Base-by-base conservation (phyloP, 2,797 vertebrate genomes). In the Coracias cyanogaster region DNA sequence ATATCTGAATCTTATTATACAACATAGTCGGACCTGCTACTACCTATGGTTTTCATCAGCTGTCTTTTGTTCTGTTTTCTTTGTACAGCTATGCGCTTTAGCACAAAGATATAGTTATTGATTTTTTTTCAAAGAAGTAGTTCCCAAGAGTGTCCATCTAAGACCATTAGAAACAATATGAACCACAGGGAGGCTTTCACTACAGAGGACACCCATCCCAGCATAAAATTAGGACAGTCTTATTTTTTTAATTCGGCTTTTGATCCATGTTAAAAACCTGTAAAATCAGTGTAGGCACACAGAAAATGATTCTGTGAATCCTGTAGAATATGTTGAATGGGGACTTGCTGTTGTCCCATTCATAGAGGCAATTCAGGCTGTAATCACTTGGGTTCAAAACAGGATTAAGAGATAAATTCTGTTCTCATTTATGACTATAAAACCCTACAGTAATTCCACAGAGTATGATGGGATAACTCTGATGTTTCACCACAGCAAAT, bases 1-100 rank as follows among this genome's bases (percentile, higher is more conserved):
- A 46, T n/a, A 97, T 82, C 82, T 91, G 93, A 84, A 96, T 95
- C 86, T 92, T 81, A 95, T 91, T 69, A 48, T 51, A 60, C 80
- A 64, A 69, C 31, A n/a, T 71, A 60, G 74, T 79, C 15, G 49
- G 88, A 85, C 65, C 79, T 93, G 48, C 90, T 96, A 86, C 79
- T 97, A 39, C 82, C 64, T 92, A 87, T 86, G 73, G 73, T 93
- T 97, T 95, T 84, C 82, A 76, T 86, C 52, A 88, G 54, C 78
- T 4, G n/a, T 77, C 66, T 90, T 97, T 83, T 83, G 24, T 94
- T 97, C 58, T 88, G 64, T 84, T 95, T 79, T 86, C 80, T 94
- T 91, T 91, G 62, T 90, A 58, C 52, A 49, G 71, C 76, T 66
- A 78, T 31, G 39, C 1, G 25, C 88, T 95, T 95, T 83, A 94